Base-by-base conservation (phyloP, 2,113 vertebrate species). In the Condylura cristata region DNA sequence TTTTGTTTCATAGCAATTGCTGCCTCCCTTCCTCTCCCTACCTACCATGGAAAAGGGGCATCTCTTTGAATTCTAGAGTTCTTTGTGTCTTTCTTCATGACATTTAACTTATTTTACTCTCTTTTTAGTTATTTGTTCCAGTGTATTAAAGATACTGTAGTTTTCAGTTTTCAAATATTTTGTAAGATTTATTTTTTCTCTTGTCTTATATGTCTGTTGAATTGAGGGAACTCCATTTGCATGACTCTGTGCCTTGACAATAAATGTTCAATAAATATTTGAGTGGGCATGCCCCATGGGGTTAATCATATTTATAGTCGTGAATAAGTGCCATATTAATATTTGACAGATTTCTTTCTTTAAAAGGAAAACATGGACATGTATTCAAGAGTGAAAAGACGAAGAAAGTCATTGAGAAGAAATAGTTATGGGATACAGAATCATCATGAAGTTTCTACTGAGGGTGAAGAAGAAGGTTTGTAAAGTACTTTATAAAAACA, bases 281-380 rank as follows among this genome's bases (percentile, higher is more conserved):
- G 65, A 60, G 26, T 58, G 51, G 20, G 8, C 30, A 6, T 93
- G 32, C 88, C 24, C 28, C 28, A 32, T 75, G 93, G 39, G 30
- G 11, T 82, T 95, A 51, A 41, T 26, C 44, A 53, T 92, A 66
- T 60, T 93, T 90, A 72, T 94, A 71, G n/a, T 22, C 46, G 76
- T 63, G 78, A 96, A 76, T 89, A 66, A 96, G 91, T 91, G 56
- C 30, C 51, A 14, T 89, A 20, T 94, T 93, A 81, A 86, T 95
- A 82, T 89, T 94, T 93, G 84, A 97, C 65, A 82, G 11, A 58
- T 93, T 94, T 96, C n/a, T 94, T 16, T 97, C 32, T 97, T 96
- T 96, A 85, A 96, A 97, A 99, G 99, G 99, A 99, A 98, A 99
- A 99, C 98, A 99, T 99, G 99, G 99, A 99, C 98, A 99, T 99